Conservation (phyloP, 2,888 invertebrate genomes). For the Apamea crenata region DNA sequence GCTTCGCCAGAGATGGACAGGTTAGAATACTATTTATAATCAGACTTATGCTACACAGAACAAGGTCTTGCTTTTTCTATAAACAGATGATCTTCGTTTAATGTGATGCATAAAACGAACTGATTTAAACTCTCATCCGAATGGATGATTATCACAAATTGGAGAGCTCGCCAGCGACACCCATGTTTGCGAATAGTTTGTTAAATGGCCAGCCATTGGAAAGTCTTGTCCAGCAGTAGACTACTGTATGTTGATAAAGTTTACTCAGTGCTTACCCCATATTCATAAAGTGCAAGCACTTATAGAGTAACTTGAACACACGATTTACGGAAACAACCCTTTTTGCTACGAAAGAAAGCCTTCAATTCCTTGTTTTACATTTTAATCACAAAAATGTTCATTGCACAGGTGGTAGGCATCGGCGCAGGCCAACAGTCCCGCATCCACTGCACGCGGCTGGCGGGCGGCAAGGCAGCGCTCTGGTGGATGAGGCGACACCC, state of each 20-base stretch:
- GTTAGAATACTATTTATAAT: conserved; percentile 77
- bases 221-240: background rate
- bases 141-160: background rate
- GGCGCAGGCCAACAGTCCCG: conserved; percentile 99
- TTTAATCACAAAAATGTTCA: background rate
- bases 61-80: background rate
- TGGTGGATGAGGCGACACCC: conserved; percentile 99
- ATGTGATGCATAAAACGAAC: background rate
- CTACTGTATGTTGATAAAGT: background rate
- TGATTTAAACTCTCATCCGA: no score
- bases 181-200: background rate
- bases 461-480: conserved; percentile 98
- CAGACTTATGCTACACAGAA: background rate
- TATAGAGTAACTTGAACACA: background rate
- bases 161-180: background rate
- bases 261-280: background rate
- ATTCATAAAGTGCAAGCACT: background rate
- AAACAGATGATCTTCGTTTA: background rate
- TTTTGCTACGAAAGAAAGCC: background rate
- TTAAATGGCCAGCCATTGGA: background rate
- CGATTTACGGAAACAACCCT: background rate
- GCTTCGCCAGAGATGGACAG: conserved; percentile 98
- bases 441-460: conserved; percentile 99
- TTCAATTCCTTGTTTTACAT: background rate
- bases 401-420: conserved; percentile 95